Evolutionary conservation across 2,113 vertebrate genomes (phyloP).

Genomic region (Lepus americanus): DNA sequence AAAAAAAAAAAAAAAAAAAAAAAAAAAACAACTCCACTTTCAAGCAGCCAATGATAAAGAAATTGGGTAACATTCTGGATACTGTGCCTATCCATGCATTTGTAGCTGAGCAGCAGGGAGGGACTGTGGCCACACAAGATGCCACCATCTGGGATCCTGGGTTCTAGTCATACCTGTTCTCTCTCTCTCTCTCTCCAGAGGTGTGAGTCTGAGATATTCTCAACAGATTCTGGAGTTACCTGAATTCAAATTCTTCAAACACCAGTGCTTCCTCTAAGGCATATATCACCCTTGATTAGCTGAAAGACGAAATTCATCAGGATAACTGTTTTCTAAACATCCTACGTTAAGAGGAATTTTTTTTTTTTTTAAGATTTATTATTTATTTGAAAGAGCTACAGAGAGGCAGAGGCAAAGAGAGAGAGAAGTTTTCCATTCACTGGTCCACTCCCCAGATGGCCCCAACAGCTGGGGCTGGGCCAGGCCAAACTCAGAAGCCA

Average conservation of each 20-base stretch:
- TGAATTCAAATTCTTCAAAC: slow-evolving; percentile 62
- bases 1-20: too few species aligned
- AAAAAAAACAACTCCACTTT: neutral
- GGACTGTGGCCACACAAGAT: neutral
- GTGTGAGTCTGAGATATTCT: slow-evolving; percentile 25
- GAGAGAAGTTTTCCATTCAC: too few species aligned
- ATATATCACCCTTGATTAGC: neutral
- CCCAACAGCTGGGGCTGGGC: too few species aligned
- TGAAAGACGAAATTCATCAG: neutral
- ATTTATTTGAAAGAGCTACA: too few species aligned
- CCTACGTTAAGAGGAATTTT: neutral
- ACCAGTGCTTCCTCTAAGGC: neutral
- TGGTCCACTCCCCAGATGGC: too few species aligned
- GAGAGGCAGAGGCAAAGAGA: too few species aligned
- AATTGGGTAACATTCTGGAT: neutral
- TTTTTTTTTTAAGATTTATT: too few species aligned
- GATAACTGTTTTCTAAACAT: neutral
- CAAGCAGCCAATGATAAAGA: slow-evolving; percentile 18
- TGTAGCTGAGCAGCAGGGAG: neutral
- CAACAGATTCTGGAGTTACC: neutral
- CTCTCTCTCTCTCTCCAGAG: neutral
- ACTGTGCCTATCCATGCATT: neutral
- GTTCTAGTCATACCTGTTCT: neutral
- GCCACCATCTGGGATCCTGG: neutral
- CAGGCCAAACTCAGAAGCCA: too few species aligned